phyloP scores from a whole-genome alignment of 1,140 invertebrate species.

The Cydia pomonella region DNA sequence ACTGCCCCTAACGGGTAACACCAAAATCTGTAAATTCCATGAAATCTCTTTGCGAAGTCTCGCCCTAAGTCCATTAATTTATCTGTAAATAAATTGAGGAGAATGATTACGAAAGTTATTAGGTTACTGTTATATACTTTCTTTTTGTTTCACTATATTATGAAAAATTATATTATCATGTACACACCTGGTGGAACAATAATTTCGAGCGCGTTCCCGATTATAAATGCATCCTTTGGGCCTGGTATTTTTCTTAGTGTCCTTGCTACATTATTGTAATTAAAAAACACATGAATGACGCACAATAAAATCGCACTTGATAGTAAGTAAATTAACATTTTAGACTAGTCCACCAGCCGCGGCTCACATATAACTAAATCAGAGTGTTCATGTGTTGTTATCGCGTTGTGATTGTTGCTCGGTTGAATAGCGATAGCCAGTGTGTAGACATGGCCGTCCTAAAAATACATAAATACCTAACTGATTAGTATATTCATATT shows the following conservation, averaged over 20 bases:
- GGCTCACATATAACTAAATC: not conserved
- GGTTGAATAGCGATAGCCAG: not conserved
- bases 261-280: constrained; percentile 44
- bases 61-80: constrained; percentile 44
- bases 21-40: constrained; percentile 51
- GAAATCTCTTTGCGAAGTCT: constrained; percentile 46
- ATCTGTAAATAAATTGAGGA: constrained; percentile 41
- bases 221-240: constrained; percentile 45
- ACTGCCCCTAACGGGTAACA: constrained; percentile 46
- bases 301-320: constrained; percentile 35
- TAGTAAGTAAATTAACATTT: constrained; percentile 34
- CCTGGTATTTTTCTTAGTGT: constrained; percentile 48
- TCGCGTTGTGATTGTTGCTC: not conserved
- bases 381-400: not conserved
- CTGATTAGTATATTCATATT: too few species aligned
- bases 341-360: not conserved
- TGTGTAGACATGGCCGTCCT: not conserved
- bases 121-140: not conserved
- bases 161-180: not conserved
- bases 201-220: constrained; percentile 51
- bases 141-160: too few species aligned
- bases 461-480: too few species aligned
- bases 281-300: constrained; percentile 40
- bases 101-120: not conserved
- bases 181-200: constrained; percentile 39